Conservation (phyloP, 2,797 vertebrate species). For the Cryptoprocta ferox region DNA sequence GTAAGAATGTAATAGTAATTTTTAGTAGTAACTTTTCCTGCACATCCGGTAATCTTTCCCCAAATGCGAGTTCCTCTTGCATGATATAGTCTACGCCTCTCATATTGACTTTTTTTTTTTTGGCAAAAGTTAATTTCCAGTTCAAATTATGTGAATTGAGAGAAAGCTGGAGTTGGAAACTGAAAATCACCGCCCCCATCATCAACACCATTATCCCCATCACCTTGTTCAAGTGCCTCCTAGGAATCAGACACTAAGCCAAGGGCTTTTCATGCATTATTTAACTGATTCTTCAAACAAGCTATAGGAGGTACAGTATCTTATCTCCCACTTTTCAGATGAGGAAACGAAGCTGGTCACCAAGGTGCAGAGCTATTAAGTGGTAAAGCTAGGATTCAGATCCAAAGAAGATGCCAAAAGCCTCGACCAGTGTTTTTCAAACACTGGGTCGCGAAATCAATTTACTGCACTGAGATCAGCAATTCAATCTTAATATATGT, state of each 20-base stretch:
- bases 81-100: neutral
- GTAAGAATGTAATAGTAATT: accelerated
- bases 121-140: neutral
- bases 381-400: neutral
- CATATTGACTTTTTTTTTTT: neutral
- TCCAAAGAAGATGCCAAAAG: neutral
- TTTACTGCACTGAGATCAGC: neutral
- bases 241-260: neutral
- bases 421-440: neutral
- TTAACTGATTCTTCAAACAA: neutral
- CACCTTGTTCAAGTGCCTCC: neutral
- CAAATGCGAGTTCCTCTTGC: neutral
- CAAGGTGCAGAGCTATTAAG: neutral
- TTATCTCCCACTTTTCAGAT: neutral
- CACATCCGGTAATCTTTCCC: neutral
- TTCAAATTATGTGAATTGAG: neutral
- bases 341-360: neutral
- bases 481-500: neutral
- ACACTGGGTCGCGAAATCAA: neutral
- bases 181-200: neutral
- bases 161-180: neutral
- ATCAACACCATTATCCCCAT: neutral
- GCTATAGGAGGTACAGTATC: neutral
- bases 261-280: neutral
- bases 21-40: neutral